A percentile compares a stretch with the other conserved stretches of the same genome.
Conservation (phyloP, 2,797 vertebrate genomes). For the Malurus leucopterus region DNA sequence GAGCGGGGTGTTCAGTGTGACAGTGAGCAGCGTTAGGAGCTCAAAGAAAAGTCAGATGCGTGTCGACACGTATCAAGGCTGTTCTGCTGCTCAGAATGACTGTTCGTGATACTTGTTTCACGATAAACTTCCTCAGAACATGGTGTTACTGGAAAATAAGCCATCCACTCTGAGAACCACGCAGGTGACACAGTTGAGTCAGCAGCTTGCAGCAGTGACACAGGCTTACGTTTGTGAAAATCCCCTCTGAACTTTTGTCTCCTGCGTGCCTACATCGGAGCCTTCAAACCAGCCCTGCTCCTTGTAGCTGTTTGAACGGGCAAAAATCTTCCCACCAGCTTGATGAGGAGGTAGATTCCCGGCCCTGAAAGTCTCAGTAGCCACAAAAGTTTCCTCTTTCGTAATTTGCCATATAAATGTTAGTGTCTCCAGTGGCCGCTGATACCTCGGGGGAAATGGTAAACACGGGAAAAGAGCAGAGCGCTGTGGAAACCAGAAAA, state of each 20-base stretch:
- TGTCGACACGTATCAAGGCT: constrained; percentile 37
- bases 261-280: not conserved
- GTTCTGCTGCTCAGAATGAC: constrained; percentile 58
- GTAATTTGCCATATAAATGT: not conserved
- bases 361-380: not conserved
- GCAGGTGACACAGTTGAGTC: constrained; percentile 65
- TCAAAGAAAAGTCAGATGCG: constrained; percentile 46
- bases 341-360: not conserved
- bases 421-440: not conserved
- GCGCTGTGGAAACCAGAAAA: not conserved
- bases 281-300: constrained; percentile 21
- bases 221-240: constrained; percentile 56
- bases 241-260: constrained; percentile 60
- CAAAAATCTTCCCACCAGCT: not conserved
- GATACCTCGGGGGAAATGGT: not conserved
- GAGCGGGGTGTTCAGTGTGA: constrained; percentile 6
- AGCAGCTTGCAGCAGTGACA: constrained; percentile 60
- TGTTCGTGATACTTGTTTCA: constrained; percentile 52
- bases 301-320: not conserved
- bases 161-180: constrained; percentile 49
- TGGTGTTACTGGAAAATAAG: constrained; percentile 52
- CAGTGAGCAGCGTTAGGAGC: constrained; percentile 4
- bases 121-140: constrained; percentile 64
- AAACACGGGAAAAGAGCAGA: constrained; percentile 28
- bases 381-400: not conserved